Evolutionary conservation across 2,888 invertebrate genomes (phyloP).

Genomic region (Spilosoma lubricipeda): DNA sequence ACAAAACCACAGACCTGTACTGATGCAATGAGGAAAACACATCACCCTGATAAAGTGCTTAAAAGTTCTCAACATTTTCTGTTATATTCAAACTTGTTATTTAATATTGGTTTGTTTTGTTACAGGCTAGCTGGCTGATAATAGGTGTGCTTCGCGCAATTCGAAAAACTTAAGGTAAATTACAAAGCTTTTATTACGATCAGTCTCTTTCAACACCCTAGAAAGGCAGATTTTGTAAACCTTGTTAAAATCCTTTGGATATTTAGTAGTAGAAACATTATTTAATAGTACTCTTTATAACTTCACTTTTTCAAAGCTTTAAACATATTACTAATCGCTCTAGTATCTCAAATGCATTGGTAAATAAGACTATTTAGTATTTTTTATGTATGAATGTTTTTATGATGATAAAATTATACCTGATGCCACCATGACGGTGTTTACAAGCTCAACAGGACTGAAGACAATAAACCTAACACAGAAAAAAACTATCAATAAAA

Average conservation of each 20-base stretch:
- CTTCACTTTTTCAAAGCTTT: too few relatives aligned
- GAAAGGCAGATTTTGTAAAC: too few relatives aligned
- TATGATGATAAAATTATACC: conserved; percentile 58
- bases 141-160: background rate
- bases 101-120: background rate
- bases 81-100: background rate
- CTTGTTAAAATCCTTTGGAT: too few relatives aligned
- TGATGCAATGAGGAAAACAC: conserved; percentile 66
- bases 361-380: background rate
- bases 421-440: conserved; percentile 60
- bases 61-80: background rate
- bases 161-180: background rate
- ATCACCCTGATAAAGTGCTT: conserved; percentile 39
- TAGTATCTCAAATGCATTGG: background rate
- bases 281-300: background rate
- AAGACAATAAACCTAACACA: conserved; percentile 1
- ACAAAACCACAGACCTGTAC: conserved; percentile 75
- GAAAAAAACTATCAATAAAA: background rate
- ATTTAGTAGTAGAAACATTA: too few relatives aligned
- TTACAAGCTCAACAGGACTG: conserved; percentile 64
- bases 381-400: background rate
- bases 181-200: too few relatives aligned
- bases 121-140: background rate
- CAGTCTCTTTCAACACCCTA: too few relatives aligned
- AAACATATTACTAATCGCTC: too few relatives aligned